These are phyloP conservation scores for Nephrocerus scutellatus DNA, from an alignment of 2,888 invertebrate genomes.

Conservation along the genomic window DNA sequence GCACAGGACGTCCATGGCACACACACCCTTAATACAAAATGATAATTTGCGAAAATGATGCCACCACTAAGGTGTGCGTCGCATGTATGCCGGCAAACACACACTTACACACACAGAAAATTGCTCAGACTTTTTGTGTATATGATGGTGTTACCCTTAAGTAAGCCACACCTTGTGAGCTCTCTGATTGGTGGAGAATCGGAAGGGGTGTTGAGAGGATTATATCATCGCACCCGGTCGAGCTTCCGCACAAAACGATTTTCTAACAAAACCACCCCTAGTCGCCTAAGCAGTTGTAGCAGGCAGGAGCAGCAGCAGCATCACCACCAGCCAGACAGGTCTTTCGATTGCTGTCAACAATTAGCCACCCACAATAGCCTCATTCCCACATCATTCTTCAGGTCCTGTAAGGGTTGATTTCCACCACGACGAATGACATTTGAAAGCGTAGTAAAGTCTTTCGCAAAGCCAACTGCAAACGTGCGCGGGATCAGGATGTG, in stretches of 20 bases:
- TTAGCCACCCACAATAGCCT: too few relatives aligned
- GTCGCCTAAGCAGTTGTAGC: slow-evolving; percentile 28
- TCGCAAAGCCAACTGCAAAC: slow-evolving; percentile 24
- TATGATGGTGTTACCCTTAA: slow-evolving; percentile 26
- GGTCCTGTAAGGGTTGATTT: too few relatives aligned
- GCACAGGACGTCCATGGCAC: too few relatives aligned
- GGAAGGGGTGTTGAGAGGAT: slow-evolving; percentile 41
- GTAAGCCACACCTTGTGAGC: slow-evolving; percentile 42
- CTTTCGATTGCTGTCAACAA: slow-evolving; percentile 11
- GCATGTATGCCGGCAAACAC: too few relatives aligned
- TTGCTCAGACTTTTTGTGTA: not conserved
- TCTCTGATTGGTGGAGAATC: slow-evolving; percentile 42
- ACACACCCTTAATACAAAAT: too few relatives aligned
- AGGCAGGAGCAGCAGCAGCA: slow-evolving; percentile 16
- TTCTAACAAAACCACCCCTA: slow-evolving; percentile 12
- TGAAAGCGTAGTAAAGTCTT: too few relatives aligned
- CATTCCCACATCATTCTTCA: too few relatives aligned
- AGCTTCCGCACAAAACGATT: too few relatives aligned
- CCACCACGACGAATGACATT: too few relatives aligned
- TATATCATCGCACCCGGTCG: slow-evolving; percentile 37
- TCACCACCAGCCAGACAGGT: slow-evolving; percentile 5
- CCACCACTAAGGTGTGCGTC: too few relatives aligned
- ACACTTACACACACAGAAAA: not conserved
- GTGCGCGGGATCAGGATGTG: slow-evolving; percentile 42
- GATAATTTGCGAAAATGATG: not conserved